These are phyloP conservation scores for Sceloporus undulatus DNA, from an alignment of 2,113 vertebrate genomes.

Conservation along the genomic window DNA sequence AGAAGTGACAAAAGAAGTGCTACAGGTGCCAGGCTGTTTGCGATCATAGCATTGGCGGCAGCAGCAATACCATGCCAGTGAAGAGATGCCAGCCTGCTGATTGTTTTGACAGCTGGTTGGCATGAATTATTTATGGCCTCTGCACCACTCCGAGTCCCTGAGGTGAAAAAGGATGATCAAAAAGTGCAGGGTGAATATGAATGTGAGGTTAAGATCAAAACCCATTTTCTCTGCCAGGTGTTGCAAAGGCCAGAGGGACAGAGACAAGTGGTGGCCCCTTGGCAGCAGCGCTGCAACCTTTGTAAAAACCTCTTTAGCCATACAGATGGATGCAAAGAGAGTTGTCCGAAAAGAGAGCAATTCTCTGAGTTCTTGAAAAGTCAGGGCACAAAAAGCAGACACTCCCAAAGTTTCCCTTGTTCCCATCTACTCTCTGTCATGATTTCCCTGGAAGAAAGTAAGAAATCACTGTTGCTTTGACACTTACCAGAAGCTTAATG, in stretches of 20 bases:
- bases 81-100: background rate
- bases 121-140: slow-evolving; percentile 5
- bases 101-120: background rate
- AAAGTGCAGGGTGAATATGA: slow-evolving; percentile 13
- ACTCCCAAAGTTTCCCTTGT: background rate
- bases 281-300: background rate
- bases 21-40: background rate
- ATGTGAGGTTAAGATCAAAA: slow-evolving; percentile 7
- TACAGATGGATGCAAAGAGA: background rate
- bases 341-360: background rate
- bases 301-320: background rate
- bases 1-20: background rate
- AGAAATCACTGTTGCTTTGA: background rate
- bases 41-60: background rate
- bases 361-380: background rate
- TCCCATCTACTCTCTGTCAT: background rate
- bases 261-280: background rate
- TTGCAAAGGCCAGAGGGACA: background rate
- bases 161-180: background rate
- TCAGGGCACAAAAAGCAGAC: background rate
- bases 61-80: background rate
- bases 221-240: background rate
- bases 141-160: background rate
- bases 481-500: background rate
- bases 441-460: background rate